Evolutionary conservation across 2,797 vertebrate species (phyloP).

Genomic region (Macrochelys suwanniensis): DNA sequence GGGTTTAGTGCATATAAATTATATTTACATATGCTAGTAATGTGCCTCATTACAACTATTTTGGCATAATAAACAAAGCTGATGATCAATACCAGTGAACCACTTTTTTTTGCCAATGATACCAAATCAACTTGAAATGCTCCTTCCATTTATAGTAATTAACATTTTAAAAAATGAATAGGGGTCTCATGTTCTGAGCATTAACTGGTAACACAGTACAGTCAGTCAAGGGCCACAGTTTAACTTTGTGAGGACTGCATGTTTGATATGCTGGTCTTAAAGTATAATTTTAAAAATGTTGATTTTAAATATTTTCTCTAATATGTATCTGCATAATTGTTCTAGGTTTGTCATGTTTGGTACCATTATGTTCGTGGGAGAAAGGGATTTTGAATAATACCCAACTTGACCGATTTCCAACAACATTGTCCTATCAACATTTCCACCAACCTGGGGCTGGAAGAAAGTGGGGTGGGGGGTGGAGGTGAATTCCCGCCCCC

Average conservation of each 20-base stretch:
- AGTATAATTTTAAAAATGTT: not conserved
- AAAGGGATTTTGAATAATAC: not conserved
- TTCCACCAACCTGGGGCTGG: not conserved
- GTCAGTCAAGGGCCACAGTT: not conserved
- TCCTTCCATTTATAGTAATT: no score
- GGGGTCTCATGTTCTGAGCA: not conserved
- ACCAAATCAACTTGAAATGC: no score
- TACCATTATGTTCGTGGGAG: not conserved
- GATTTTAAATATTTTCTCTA: not conserved
- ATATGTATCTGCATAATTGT: not conserved
- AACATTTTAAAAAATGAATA: not conserved
- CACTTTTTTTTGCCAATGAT: no score
- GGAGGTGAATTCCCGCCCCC: no score
- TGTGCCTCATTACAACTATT: not conserved
- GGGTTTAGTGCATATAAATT: rapidly evolving
- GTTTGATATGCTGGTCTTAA: not conserved
- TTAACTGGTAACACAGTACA: not conserved
- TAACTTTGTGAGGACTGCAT: not conserved
- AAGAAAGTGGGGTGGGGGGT: not conserved
- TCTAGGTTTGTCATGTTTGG: not conserved
- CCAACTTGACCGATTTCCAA: not conserved
- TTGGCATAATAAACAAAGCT: not conserved
- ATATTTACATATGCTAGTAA: not conserved
- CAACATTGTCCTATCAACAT: not conserved
- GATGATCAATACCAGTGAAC: not conserved